Evolutionary conservation across 1,140 invertebrate genomes (phyloP).

Genomic region (Drosophila arizonae): DNA sequence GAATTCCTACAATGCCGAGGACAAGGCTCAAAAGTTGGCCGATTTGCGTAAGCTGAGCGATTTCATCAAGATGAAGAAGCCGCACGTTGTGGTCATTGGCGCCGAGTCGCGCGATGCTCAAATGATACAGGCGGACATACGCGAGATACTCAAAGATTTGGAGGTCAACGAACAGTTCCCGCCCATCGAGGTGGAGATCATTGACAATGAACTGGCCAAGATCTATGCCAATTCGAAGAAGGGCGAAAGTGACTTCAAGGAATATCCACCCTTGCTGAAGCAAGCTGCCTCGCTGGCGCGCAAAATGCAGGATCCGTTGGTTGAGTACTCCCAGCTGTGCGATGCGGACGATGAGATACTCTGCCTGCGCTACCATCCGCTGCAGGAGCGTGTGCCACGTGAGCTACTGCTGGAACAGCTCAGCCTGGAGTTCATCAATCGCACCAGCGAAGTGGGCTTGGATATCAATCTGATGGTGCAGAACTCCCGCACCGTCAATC

Average conservation of each 20-base stretch:
- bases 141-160: conserved; percentile 89
- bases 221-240: conserved; percentile 96
- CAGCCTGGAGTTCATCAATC: conserved; percentile 95
- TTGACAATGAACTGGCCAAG: conserved; percentile 95
- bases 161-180: conserved; percentile 95
- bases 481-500: conserved; percentile 92
- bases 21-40: conserved; percentile 88
- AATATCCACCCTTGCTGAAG: conserved; percentile 93
- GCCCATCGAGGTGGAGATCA: conserved; percentile 93
- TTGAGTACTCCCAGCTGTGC: conserved; percentile 98
- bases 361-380: conserved; percentile 94
- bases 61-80: conserved; percentile 95
- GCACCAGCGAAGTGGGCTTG: conserved; percentile 99
- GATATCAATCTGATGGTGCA: conserved; percentile 97
- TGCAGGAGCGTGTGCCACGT: conserved; percentile 93
- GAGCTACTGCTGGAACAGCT: conserved; percentile 94
- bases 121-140: conserved; percentile 93
- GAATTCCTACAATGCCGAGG: conserved; percentile 88
- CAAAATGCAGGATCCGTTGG: conserved; percentile 96
- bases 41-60: conserved; percentile 92
- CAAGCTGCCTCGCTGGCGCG: conserved; percentile 96
- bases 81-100: conserved; percentile 95
- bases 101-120: conserved; percentile 95
- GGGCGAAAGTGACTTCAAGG: conserved; percentile 93
- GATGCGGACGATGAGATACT: conserved; percentile 97